Percentiles rank a stretch among this genome's conserved stretches.
Conservation (phyloP, 2,797 vertebrate genomes). For the Danio choprae region DNA sequence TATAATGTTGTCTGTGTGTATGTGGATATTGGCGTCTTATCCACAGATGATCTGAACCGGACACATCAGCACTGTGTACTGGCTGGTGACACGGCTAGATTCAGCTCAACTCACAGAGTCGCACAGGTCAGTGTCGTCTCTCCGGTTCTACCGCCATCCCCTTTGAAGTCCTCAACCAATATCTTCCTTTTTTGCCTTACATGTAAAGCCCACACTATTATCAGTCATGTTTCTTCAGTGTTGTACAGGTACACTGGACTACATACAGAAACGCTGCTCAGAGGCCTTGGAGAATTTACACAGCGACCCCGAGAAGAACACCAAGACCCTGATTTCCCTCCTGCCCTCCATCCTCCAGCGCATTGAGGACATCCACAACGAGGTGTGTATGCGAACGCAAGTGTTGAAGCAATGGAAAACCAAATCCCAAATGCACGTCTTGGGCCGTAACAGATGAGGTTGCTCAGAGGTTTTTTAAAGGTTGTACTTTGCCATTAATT, state of each 20-base stretch:
- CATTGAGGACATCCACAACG: slow-evolving; percentile 95
- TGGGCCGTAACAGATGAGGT: slow-evolving; percentile 76
- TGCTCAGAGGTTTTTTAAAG: slow-evolving; percentile 81
- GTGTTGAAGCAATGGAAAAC: slow-evolving; percentile 46
- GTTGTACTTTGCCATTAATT: slow-evolving; percentile 78
- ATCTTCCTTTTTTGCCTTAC: not conserved
- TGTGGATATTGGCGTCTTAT: slow-evolving; percentile 52
- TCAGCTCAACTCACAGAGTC: slow-evolving; percentile 96
- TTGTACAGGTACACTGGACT: slow-evolving; percentile 89
- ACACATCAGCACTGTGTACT: slow-evolving; percentile 97
- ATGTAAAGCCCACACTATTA: not conserved
- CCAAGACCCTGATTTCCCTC: slow-evolving; percentile 81
- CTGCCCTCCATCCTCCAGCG: slow-evolving; percentile 82
- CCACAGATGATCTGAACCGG: slow-evolving; percentile 89
- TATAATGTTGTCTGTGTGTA: not conserved
- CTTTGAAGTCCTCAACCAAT: not conserved
- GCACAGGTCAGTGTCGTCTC: slow-evolving; percentile 84
- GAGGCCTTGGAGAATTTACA: slow-evolving; percentile 87
- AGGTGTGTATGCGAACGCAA: slow-evolving; percentile 76
- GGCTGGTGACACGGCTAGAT: slow-evolving; percentile 87
- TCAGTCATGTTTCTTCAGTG: slow-evolving; percentile 75
- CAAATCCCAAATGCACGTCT: slow-evolving; percentile 19
- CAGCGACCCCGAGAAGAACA: slow-evolving; percentile 73
- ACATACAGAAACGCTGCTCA: slow-evolving; percentile 86
- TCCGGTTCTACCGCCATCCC: not conserved